Evolutionary conservation across 2,888 invertebrate genomes (phyloP).

Genomic region (Arge pagana): DNA sequence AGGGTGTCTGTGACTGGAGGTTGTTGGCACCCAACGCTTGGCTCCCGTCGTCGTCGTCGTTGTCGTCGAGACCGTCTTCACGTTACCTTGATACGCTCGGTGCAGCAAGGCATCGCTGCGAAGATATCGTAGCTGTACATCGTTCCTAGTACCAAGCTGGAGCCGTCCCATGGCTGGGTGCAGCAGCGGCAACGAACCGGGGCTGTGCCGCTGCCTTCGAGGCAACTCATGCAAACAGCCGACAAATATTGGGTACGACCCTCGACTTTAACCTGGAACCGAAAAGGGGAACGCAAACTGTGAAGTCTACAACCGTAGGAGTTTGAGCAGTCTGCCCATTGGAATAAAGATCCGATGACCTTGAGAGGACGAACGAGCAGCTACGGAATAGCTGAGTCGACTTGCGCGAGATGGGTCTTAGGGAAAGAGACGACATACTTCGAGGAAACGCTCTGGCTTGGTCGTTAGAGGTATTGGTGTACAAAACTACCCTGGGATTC

Average conservation of each 20-base stretch:
- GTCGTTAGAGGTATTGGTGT: no score
- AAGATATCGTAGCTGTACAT: constrained; percentile 99
- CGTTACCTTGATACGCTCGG: constrained; percentile 87
- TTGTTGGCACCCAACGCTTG: no score
- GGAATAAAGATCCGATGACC: no score
- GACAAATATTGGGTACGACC: constrained; percentile 88
- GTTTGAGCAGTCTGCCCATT: background rate
- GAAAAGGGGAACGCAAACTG: constrained; percentile 24
- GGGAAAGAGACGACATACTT: no score
- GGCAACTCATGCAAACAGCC: constrained; percentile 92
- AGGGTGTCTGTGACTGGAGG: background rate
- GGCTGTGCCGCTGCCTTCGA: constrained; percentile 81
- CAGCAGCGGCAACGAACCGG: constrained; percentile 85
- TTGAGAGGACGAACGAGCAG: no score
- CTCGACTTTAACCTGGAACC: constrained; percentile 83
- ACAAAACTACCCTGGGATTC: no score
- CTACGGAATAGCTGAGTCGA: no score
- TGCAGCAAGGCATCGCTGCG: constrained; percentile 95
- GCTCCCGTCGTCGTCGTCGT: no score
- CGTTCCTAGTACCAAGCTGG: constrained; percentile 90
- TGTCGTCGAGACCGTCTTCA: no score
- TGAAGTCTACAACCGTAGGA: no score
- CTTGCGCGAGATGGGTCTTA: no score
- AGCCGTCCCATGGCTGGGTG: constrained; percentile 88
- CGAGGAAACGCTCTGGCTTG: no score